Percentiles rank a stretch among this genome's conserved stretches.
phyloP scores from a whole-genome alignment of 2,113 vertebrate genomes.

The Brachyistius frenatus region DNA sequence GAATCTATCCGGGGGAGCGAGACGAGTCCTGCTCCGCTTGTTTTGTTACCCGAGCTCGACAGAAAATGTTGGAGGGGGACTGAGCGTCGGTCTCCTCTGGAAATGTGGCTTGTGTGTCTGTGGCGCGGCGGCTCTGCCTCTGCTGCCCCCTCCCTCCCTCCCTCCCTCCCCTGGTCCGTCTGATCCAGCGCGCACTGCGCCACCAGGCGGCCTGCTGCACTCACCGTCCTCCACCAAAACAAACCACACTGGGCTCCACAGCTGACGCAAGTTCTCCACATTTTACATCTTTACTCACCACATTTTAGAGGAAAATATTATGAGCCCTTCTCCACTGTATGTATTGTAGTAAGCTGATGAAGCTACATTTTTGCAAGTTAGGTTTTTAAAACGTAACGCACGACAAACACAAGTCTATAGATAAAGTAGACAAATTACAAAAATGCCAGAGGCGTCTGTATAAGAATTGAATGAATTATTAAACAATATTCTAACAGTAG shows the following conservation, averaged over 20 bases:
- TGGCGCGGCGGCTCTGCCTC: conserved; percentile 33
- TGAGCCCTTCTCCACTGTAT: too few species aligned
- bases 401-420: too few species aligned
- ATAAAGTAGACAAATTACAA: too few species aligned
- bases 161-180: conserved; percentile 45
- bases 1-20: conserved; percentile 28
- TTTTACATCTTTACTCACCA: too few species aligned
- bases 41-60: conserved; percentile 60
- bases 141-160: conserved; percentile 64
- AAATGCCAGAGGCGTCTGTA: too few species aligned
- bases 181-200: conserved; percentile 49
- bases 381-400: too few species aligned
- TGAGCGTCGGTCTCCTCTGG: conserved; percentile 44
- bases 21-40: conserved; percentile 56
- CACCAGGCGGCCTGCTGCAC: conserved; percentile 50
- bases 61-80: conserved; percentile 35
- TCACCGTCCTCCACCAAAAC: background rate
- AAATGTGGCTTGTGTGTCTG: conserved; percentile 62
- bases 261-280: background rate
- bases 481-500: too few species aligned
- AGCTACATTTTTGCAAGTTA: too few species aligned
- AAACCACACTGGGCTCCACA: background rate
- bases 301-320: too few species aligned
- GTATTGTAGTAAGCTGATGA: too few species aligned
- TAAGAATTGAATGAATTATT: too few species aligned